Base-by-base conservation (phyloP, 2,888 invertebrate genomes). In the Chelonus formosanus region DNA sequence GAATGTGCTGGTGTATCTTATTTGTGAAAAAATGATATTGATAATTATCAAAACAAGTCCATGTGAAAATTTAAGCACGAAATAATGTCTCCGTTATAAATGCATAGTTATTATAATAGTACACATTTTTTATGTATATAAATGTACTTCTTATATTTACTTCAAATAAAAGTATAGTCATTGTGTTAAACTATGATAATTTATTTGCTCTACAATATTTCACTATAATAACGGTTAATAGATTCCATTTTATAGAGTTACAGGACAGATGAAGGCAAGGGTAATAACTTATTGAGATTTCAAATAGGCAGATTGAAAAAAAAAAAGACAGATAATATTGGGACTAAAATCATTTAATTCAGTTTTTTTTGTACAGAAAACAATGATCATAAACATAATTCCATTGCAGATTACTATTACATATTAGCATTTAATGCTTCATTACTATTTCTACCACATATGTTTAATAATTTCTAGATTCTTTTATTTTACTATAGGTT, bases 121-220 rank as follows among this genome's bases (percentile, higher is more conserved):
- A 78, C 78, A 83, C 79, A 78, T 83, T 83, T 84, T 84, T 80
- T 83, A 82, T 84, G 83, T 84, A 83, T 82, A 83, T 83, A 82
- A 81, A 83, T 84, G 83, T 84, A 83, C 78, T 78, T 82, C 75
- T 75, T 82, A 81, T 81, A 82, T 77, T 81, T 80, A 83, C 78
- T 82, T 82, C 80, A 80, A 84, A 84, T 83, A 83, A 83, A 83
- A 83, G 66, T 82, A 82, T 82, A 84, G 80, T 82, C 79, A 82
- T 83, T 84, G 82, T 83, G 82, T 83, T 83, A 81, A 20, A 20
- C 20, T 20, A 2, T 20, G 20, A 20, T 20, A 20, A 20, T 20
- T 20, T 20, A 2, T 20, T 20, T 20, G 20, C 20, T 20, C 2
- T 20, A 20, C 20, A 20, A 2, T 20, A 20, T 20, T 20, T 20